Evolutionary conservation across 2,797 vertebrate species (phyloP), one percentile per base, ranked within the genome.

Genomic region (Tolypeutes matacus): DNA sequence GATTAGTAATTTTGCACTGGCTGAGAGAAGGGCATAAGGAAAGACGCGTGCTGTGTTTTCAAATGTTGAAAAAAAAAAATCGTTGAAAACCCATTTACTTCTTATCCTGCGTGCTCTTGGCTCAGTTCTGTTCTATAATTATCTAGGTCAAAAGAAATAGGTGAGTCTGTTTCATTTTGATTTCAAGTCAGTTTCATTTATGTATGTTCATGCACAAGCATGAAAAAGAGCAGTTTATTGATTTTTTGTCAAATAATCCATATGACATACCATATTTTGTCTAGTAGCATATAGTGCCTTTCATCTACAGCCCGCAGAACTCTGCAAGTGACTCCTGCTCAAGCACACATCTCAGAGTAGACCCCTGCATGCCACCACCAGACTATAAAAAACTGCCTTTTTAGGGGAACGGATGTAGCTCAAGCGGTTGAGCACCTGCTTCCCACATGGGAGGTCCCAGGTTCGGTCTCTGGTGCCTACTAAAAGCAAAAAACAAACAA

Each of bases 141-240:
- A 84, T 91, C 73, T 91, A 76, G 51, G 80, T 72, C 75, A 93
- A 91, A 84, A 96, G 76, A 89, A 95, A 95, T 86, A 94, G 46
- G 42, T 62, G 49, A 91, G 34, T 96, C 31, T 67, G 39, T 84
- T 94, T 95, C 75, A 13, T 76, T 96, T 95, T 95, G 34, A 86
- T 93, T 88, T 95, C 64, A 42, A 90, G 73, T 95, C 86, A 96
- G 76, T 73, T 96, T 94, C 67, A 70, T 34, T 93, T 91, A 91
- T 83, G 56, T 81, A 82, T 95, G 91, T 86, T 86, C 67, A 89
- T 42, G 31, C 14, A n/a, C 67, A 69, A 84, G 10, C 46, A 42
- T 0, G 0, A 60, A 80, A 96, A 95, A 67, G 60, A 95, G 49
- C 23, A 87, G 76, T 29, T 1, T 77, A 92, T 92, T 64, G 96